phyloP scores from a whole-genome alignment of 1,140 invertebrate species.

The Drosophila truncata region DNA sequence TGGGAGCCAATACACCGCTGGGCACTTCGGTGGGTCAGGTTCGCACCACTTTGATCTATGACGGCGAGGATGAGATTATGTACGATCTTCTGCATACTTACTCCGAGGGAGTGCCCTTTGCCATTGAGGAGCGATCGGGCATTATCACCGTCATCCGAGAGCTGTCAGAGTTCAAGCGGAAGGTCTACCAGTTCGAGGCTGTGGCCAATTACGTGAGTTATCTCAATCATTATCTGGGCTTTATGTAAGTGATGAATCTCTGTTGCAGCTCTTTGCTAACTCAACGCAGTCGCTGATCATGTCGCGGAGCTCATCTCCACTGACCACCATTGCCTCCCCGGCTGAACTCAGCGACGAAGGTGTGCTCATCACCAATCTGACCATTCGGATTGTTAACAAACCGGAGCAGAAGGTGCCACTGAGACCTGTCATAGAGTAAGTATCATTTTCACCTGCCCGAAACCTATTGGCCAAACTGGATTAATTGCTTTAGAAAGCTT shows the following conservation, averaged over 20 bases:
- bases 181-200: slow-evolving; percentile 92
- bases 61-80: slow-evolving; percentile 89
- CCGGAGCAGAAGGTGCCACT: slow-evolving; percentile 87
- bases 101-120: slow-evolving; percentile 94
- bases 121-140: slow-evolving; percentile 94
- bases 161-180: slow-evolving; percentile 89
- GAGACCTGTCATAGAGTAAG: slow-evolving; percentile 89
- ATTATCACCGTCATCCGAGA: slow-evolving; percentile 94
- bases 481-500: slow-evolving; percentile 20
- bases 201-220: slow-evolving; percentile 88
- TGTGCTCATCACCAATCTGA: slow-evolving; percentile 92
- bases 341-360: slow-evolving; percentile 86
- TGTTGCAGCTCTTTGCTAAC: slow-evolving; percentile 72
- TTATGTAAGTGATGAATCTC: background rate
- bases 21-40: slow-evolving; percentile 95
- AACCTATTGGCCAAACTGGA: slow-evolving; percentile 20
- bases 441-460: slow-evolving; percentile 27
- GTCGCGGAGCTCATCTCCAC: slow-evolving; percentile 57
- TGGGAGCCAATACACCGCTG: slow-evolving; percentile 92
- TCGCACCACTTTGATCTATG: slow-evolving; percentile 88
- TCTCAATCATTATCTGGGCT: background rate
- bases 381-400: slow-evolving; percentile 92
- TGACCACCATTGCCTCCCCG: slow-evolving; percentile 58
- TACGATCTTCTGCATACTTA: slow-evolving; percentile 93
- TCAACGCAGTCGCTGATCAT: slow-evolving; percentile 60